These are phyloP conservation scores for Heteropelma amictum DNA, from an alignment of 2,888 invertebrate genomes.

Conservation along the genomic window DNA sequence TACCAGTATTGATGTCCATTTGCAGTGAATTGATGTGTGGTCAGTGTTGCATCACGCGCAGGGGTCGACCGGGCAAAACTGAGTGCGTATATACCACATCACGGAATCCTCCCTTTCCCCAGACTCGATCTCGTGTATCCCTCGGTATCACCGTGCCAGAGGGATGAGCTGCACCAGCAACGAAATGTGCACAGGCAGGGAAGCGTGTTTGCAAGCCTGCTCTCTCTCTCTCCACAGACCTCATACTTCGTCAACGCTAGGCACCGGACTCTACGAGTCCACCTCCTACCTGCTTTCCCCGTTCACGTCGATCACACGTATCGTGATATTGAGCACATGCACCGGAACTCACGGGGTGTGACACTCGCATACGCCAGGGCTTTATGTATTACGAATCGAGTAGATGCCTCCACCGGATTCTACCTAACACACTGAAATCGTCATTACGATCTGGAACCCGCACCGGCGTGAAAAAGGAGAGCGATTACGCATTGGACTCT, in stretches of 20 bases:
- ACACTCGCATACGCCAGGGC: conserved; percentile 48
- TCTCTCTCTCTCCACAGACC: conserved; percentile 28
- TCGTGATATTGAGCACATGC: conserved; percentile 58
- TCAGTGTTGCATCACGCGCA: conserved; percentile 77
- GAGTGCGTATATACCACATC: conserved; percentile 66
- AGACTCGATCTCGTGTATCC: conserved; percentile 27
- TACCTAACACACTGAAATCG: conserved; percentile 8
- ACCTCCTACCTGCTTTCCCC: conserved; percentile 40
- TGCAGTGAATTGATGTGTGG: conserved; percentile 79
- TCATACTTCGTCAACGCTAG: conserved; percentile 41
- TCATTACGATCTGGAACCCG: neutral
- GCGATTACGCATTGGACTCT: no score
- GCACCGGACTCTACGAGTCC: neutral
- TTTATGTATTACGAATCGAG: conserved; percentile 44
- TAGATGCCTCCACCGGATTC: conserved; percentile 1
- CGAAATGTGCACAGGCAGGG: conserved; percentile 33
- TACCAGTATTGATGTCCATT: conserved; percentile 79
- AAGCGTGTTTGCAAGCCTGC: conserved; percentile 45
- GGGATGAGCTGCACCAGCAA: conserved; percentile 66
- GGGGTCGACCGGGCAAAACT: conserved; percentile 74
- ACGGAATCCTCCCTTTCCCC: conserved; percentile 43
- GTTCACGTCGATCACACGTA: conserved; percentile 67
- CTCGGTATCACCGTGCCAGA: conserved; percentile 57
- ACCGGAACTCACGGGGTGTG: conserved; percentile 47
- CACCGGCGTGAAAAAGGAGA: no score